phyloP scores from a whole-genome alignment of 2,888 invertebrate species.

The Aporophyla nigra region DNA sequence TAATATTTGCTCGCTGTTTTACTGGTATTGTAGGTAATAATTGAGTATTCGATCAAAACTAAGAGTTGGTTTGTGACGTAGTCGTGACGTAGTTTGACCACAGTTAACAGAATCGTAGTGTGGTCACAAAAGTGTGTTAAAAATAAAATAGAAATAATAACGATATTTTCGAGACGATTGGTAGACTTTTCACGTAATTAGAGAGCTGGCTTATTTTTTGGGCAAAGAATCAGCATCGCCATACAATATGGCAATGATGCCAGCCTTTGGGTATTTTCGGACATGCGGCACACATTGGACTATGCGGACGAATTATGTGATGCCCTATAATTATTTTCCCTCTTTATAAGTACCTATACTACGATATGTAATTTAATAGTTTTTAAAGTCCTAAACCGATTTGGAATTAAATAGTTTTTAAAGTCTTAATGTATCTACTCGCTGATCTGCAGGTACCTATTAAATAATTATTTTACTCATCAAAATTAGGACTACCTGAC shows the following conservation, averaged over 20 bases:
- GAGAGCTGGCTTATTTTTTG: not conserved
- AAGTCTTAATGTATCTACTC: not conserved
- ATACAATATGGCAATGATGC: not conserved
- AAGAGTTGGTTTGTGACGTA: not conserved
- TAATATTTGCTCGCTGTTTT: conserved; percentile 22
- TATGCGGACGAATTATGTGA: not conserved
- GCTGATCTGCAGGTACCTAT: not conserved
- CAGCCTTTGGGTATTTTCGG: not conserved
- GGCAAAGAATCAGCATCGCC: too few relatives aligned
- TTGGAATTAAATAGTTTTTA: too few relatives aligned
- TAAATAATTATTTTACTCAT: not conserved
- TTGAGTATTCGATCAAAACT: not conserved
- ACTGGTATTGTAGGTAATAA: not conserved
- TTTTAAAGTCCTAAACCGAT: too few relatives aligned
- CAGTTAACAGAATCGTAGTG: not conserved
- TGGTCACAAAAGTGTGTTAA: too few relatives aligned
- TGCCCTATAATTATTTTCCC: not conserved
- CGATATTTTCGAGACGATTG: not conserved
- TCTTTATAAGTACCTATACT: not conserved
- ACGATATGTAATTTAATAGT: too few relatives aligned
- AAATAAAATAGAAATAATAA: not conserved
- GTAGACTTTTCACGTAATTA: not conserved
- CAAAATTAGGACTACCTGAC: not conserved
- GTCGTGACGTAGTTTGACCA: not conserved
- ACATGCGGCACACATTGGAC: too few relatives aligned